Conservation (phyloP, 2,888 invertebrate species). For the Drosophila tripunctata region DNA sequence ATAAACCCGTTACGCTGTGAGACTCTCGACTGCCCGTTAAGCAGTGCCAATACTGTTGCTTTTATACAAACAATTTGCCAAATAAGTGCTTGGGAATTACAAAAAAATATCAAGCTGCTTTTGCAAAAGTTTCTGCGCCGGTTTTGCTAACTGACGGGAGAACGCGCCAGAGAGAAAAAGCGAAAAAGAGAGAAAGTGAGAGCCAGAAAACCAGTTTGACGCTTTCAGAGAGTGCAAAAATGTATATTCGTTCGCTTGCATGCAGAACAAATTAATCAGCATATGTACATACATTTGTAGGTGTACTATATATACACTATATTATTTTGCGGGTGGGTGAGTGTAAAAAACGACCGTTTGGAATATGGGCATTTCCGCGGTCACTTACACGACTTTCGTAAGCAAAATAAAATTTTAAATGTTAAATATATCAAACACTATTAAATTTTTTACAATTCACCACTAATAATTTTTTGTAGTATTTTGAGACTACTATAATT, state of each 20-base stretch:
- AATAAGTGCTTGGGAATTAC: constrained; percentile 45
- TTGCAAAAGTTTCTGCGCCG: not conserved
- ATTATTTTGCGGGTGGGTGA: not conserved
- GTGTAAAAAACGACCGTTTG: not conserved
- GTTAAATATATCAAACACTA: too few species aligned
- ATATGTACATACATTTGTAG: too few species aligned
- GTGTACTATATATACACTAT: not conserved
- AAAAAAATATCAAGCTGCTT: constrained; percentile 6
- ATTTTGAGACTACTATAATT: too few species aligned
- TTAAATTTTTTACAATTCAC: too few species aligned
- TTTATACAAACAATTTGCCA: constrained; percentile 9
- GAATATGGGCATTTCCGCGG: too few species aligned
- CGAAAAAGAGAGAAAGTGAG: not conserved
- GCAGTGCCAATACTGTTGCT: not conserved
- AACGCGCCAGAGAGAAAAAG: not conserved
- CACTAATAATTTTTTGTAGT: too few species aligned
- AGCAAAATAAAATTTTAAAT: too few species aligned
- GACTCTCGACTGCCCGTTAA: constrained; percentile 33
- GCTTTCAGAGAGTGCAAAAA: constrained; percentile 5
- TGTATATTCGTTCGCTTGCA: not conserved
- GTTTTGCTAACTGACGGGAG: not conserved
- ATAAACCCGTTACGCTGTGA: constrained; percentile 45
- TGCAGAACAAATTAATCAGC: not conserved
- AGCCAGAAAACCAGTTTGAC: constrained; percentile 3
- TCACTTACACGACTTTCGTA: too few species aligned